phyloP scores from a whole-genome alignment of 2,888 invertebrate species.

The Epirrhoe tristata region DNA sequence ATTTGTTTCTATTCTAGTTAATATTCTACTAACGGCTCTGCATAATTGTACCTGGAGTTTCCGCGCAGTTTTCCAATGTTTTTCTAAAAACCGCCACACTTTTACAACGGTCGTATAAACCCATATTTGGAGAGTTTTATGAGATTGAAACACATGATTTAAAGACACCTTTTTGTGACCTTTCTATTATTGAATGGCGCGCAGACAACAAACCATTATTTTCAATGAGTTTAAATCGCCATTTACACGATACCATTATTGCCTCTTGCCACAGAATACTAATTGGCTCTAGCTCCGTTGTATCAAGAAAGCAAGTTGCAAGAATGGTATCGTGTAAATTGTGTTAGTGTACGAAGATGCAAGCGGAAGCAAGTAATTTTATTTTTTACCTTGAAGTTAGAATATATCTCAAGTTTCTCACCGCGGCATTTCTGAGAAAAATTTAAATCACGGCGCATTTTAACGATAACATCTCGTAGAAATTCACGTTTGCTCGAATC shows the following conservation, averaged over 20 bases:
- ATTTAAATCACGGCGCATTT: not conserved
- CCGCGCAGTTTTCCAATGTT: slow-evolving; percentile 1
- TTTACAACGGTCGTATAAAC: not conserved
- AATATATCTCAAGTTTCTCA: not conserved
- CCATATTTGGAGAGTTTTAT: not conserved
- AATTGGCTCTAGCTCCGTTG: no score
- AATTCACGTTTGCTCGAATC: not conserved
- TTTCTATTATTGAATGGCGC: no score
- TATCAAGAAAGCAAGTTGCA: no score
- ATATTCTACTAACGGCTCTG: slow-evolving; percentile 27
- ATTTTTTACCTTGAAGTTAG: no score
- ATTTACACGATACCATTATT: no score
- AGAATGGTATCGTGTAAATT: no score
- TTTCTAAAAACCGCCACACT: not conserved
- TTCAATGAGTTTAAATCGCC: no score
- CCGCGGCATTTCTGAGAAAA: not conserved
- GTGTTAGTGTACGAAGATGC: no score
- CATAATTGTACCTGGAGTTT: slow-evolving; percentile 27
- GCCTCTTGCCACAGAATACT: no score
- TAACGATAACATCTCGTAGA: slow-evolving; percentile 1
- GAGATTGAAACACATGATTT: not conserved
- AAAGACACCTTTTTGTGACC: no score
- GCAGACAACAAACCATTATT: no score
- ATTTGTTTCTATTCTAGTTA: slow-evolving; percentile 14
- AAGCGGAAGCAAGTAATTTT: no score